These are phyloP conservation scores for Troides aeacus DNA, from an alignment of 2,888 invertebrate genomes.

Conservation along the genomic window DNA sequence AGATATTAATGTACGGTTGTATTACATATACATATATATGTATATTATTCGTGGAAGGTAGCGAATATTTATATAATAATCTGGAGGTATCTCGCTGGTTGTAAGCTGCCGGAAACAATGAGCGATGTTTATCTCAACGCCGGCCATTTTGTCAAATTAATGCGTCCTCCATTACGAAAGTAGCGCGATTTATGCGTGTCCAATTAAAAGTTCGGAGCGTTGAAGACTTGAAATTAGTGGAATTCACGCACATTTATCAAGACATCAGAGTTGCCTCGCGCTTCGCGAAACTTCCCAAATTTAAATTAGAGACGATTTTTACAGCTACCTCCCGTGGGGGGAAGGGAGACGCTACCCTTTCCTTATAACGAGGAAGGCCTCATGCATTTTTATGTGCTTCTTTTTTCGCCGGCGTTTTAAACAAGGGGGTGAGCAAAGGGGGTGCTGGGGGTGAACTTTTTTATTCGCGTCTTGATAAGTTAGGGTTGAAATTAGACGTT, in stretches of 20 bases:
- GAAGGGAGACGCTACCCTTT: constrained; percentile 76
- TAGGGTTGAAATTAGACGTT: constrained; percentile 81
- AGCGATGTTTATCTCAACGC: constrained; percentile 71
- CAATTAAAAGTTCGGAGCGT: constrained; percentile 76
- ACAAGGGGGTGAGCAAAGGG: constrained; percentile 79
- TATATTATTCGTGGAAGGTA: not conserved
- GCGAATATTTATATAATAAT: constrained; percentile 30
- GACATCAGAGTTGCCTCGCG: constrained; percentile 76
- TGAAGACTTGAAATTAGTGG: constrained; percentile 77
- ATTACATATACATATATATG: not conserved
- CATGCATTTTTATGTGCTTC: constrained; percentile 82
- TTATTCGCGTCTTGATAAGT: constrained; percentile 82
- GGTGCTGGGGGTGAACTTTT: constrained; percentile 76
- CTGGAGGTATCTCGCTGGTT: constrained; percentile 37
- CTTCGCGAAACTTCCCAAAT: constrained; percentile 79
- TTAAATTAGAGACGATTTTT: constrained; percentile 81
- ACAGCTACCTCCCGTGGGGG: constrained; percentile 75
- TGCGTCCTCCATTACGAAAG: constrained; percentile 65
- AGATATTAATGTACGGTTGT: not conserved
- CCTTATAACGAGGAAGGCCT: constrained; percentile 82
- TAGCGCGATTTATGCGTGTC: constrained; percentile 70
- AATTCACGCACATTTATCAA: constrained; percentile 78
- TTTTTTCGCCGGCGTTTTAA: constrained; percentile 81
- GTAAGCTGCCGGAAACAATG: constrained; percentile 60
- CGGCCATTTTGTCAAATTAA: constrained; percentile 75